A percentile compares a stretch with the other conserved stretches of the same genome.
These are phyloP conservation scores for Gryllus longicercus DNA, from an alignment of 2,888 invertebrate species.

Conservation along the genomic window DNA sequence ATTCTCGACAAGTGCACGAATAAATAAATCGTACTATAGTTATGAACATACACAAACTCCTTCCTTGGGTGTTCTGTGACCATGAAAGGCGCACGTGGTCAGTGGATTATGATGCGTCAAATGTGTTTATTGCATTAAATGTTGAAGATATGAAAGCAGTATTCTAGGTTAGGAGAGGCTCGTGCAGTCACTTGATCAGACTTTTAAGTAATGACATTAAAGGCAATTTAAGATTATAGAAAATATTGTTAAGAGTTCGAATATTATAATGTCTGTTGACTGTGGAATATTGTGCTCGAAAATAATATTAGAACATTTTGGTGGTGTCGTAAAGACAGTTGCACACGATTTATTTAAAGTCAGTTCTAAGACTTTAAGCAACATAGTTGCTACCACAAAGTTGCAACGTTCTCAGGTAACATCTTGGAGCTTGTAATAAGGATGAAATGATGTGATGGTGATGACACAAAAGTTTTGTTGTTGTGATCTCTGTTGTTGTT, in stretches of 20 bases:
- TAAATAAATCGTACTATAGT: too few relatives aligned
- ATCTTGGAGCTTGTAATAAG: slow-evolving; percentile 11
- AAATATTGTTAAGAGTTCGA: background rate
- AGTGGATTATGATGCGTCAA: too few relatives aligned
- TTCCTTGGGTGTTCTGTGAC: too few relatives aligned
- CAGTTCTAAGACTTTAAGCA: slow-evolving; percentile 63
- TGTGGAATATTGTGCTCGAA: slow-evolving; percentile 68
- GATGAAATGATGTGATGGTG: background rate
- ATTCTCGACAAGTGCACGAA: too few relatives aligned
- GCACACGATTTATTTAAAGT: slow-evolving; percentile 66
- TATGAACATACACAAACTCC: too few relatives aligned
- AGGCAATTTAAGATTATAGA: background rate
- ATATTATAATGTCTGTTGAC: slow-evolving; percentile 62
- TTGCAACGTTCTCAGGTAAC: slow-evolving; percentile 56
- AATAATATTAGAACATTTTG: slow-evolving; percentile 75
- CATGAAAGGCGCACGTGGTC: too few relatives aligned
- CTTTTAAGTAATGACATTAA: background rate
- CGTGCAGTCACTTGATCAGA: too few relatives aligned
- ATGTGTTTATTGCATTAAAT: too few relatives aligned
- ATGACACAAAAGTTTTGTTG: background rate
- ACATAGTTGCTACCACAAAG: slow-evolving; percentile 61
- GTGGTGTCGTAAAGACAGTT: slow-evolving; percentile 70
- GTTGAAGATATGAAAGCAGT: too few relatives aligned
- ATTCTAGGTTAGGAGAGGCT: too few relatives aligned
- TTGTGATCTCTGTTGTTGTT: background rate